Conservation (phyloP, 1,140 invertebrate genomes). For the Stegodyphus mimosarum region DNA sequence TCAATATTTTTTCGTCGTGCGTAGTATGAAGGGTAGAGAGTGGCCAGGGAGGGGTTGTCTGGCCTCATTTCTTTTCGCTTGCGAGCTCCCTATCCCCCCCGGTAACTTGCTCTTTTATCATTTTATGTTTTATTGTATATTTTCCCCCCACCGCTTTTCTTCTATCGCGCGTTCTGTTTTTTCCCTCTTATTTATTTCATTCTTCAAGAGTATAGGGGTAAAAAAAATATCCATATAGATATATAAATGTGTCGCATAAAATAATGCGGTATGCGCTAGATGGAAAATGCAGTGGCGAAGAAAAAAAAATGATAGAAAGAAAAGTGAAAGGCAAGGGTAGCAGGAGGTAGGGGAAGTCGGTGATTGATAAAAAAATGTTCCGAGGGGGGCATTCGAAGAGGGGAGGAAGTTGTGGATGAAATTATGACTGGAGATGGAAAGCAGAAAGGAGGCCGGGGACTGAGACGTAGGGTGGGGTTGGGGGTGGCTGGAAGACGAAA, state of each 20-base stretch:
- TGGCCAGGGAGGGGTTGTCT: conserved; percentile 10
- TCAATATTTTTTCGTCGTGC: conserved; percentile 50
- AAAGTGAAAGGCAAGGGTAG: not conserved
- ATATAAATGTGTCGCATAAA: conserved; percentile 17
- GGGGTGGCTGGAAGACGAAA: not conserved
- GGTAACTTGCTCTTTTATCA: conserved; percentile 52
- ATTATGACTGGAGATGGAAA: conserved; percentile 24
- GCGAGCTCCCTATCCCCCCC: not conserved
- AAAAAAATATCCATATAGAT: conserved; percentile 16
- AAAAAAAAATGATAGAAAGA: conserved; percentile 13
- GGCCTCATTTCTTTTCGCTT: conserved; percentile 47
- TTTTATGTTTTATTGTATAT: conserved; percentile 55
- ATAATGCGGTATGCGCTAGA: not conserved
- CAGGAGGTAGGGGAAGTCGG: not conserved
- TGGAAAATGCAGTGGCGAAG: not conserved
- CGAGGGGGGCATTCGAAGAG: not conserved
- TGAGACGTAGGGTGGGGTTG: not conserved
- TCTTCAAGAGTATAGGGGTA: conserved; percentile 22
- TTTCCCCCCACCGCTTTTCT: conserved; percentile 13
- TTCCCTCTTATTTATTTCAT: conserved; percentile 37
- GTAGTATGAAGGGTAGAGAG: not conserved
- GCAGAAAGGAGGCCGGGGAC: not conserved
- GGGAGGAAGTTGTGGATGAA: conserved; percentile 10
- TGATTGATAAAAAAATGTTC: conserved; percentile 10
- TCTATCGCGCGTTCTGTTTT: not conserved